phyloP scores from a whole-genome alignment of 1,140 invertebrate genomes.

The Archivesica marissinica region DNA sequence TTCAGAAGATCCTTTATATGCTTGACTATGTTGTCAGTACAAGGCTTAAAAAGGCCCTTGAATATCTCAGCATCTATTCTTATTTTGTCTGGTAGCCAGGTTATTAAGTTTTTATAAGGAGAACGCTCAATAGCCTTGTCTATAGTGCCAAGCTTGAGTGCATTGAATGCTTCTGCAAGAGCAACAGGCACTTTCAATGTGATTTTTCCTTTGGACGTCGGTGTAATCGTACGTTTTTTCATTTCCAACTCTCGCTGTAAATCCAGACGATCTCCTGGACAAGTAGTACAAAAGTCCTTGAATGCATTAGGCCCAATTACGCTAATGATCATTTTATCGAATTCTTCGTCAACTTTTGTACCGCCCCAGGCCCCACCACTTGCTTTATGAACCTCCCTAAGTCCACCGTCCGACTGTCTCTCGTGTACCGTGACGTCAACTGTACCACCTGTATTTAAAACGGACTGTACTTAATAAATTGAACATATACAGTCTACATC shows the following conservation, averaged over 20 bases:
- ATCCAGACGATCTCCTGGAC: conserved; percentile 45
- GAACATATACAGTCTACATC: too few species aligned
- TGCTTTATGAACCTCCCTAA: conserved; percentile 50
- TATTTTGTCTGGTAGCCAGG: conserved; percentile 62
- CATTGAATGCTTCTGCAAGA: background rate
- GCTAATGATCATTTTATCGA: conserved; percentile 25
- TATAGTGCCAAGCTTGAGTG: background rate
- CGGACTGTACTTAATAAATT: background rate
- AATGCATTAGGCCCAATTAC: conserved; percentile 13
- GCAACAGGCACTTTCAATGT: conserved; percentile 51
- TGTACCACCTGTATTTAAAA: conserved; percentile 42
- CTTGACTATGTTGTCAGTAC: conserved; percentile 50
- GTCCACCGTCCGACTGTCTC: conserved; percentile 13
- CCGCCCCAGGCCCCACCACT: conserved; percentile 54
- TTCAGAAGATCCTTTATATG: conserved; percentile 61
- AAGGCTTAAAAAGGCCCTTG: conserved; percentile 54
- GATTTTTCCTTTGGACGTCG: conserved; percentile 43
- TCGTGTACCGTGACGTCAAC: conserved; percentile 52
- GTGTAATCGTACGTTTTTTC: conserved; percentile 62
- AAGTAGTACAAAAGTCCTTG: conserved; percentile 18
- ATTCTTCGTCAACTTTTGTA: conserved; percentile 43
- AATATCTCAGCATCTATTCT: conserved; percentile 51
- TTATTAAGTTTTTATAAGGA: conserved; percentile 49
- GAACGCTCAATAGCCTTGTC: conserved; percentile 24
- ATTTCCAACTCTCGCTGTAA: conserved; percentile 61